Conservation (phyloP, 2,888 invertebrate species). For the Drosophila niveifrons region DNA sequence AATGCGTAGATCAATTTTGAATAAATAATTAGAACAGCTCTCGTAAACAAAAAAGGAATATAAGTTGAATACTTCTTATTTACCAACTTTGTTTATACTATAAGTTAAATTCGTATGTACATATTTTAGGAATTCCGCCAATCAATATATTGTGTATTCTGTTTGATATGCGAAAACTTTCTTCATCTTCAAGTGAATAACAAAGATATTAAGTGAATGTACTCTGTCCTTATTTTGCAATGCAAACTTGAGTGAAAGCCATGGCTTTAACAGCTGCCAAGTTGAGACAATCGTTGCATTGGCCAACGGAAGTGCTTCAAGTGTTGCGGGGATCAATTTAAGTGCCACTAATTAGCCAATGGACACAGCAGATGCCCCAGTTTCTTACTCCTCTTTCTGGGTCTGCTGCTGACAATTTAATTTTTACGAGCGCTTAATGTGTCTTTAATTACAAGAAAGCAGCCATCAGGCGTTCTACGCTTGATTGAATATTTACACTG, state of each 20-base stretch:
- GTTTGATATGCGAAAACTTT: slow-evolving; percentile 14
- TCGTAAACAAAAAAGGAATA: slow-evolving; percentile 15
- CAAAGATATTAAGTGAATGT: slow-evolving; percentile 14
- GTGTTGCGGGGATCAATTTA: slow-evolving; percentile 21
- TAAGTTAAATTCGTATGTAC: slow-evolving; percentile 1
- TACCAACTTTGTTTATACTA: slow-evolving; percentile 19
- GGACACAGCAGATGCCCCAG: slow-evolving; percentile 17
- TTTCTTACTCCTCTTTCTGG: not conserved
- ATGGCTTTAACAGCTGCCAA: slow-evolving; percentile 5
- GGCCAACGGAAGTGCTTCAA: slow-evolving; percentile 16
- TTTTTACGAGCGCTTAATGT: slow-evolving; percentile 76
- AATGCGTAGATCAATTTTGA: slow-evolving; percentile 9
- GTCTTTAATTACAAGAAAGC: slow-evolving; percentile 63
- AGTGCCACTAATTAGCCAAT: slow-evolving; percentile 41
- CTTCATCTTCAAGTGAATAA: slow-evolving; percentile 8
- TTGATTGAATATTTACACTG: slow-evolving; percentile 72
- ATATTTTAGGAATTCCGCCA: slow-evolving; percentile 13
- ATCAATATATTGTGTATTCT: slow-evolving; percentile 9
- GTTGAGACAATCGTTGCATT: slow-evolving; percentile 28
- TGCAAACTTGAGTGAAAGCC: not conserved
- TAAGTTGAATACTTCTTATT: slow-evolving; percentile 8
- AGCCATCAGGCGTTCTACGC: slow-evolving; percentile 30
- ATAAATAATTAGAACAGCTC: slow-evolving; percentile 12
- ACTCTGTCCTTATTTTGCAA: not conserved
- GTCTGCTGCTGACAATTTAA: slow-evolving; percentile 64